These are phyloP conservation scores for Pammene fasciana DNA, from an alignment of 2,888 invertebrate genomes.

Conservation along the genomic window DNA sequence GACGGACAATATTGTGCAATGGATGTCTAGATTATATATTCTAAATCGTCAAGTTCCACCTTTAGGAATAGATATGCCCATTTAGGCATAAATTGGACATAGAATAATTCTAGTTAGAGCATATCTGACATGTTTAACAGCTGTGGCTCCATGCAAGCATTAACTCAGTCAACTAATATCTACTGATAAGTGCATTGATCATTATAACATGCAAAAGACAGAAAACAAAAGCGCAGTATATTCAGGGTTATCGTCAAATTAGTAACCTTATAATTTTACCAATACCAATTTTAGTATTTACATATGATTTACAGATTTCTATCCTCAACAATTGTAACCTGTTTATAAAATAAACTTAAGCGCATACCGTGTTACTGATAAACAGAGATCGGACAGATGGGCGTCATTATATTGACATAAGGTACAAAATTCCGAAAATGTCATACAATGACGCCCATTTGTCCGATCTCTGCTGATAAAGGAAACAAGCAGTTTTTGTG, in stretches of 20 bases:
- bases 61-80: not conserved
- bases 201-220: conserved; percentile 6
- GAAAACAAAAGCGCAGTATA: not conserved
- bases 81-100: conserved; percentile 7
- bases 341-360: conserved; percentile 4
- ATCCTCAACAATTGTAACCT: not conserved
- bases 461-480: too few species aligned
- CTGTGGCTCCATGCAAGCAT: conserved; percentile 2
- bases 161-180: too few species aligned
- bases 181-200: too few species aligned
- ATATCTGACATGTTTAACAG: conserved; percentile 14
- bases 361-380: not conserved
- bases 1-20: not conserved
- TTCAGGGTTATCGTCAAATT: not conserved
- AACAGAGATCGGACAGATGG: too few species aligned
- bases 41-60: not conserved
- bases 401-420: too few species aligned
- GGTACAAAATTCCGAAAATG: too few species aligned
- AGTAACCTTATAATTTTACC: not conserved
- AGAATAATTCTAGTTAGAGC: conserved; percentile 17
- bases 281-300: not conserved
- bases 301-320: too few species aligned
- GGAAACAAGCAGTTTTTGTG: too few species aligned
- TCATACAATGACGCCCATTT: too few species aligned
- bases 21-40: not conserved